Evolutionary conservation across 1,140 invertebrate species (phyloP).

Genomic region (Drosophila pallidifrons): DNA sequence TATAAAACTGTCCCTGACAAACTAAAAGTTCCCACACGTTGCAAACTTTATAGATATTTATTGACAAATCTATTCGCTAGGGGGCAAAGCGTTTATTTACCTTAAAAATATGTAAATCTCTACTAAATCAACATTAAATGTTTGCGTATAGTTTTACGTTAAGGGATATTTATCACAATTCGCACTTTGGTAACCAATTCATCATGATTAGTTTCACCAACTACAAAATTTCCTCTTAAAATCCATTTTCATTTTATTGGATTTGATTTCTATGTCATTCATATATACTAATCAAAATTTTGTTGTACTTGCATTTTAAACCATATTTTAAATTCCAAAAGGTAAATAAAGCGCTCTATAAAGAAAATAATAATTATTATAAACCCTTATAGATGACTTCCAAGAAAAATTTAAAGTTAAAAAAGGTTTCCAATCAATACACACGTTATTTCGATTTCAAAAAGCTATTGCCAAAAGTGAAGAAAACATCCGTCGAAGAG

Average conservation of each 20-base stretch:
- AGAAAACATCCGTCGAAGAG: background rate
- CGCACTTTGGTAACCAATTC: no score
- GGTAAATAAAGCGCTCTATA: constrained; percentile 7
- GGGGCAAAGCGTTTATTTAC: no score
- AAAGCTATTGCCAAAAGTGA: constrained; percentile 8
- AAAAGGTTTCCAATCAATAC: constrained; percentile 39
- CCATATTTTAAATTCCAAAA: constrained; percentile 12
- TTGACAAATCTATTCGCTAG: background rate
- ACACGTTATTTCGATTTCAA: constrained; percentile 49
- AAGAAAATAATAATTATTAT: no score
- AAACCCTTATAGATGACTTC: constrained; percentile 37
- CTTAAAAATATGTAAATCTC: no score
- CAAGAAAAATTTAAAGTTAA: constrained; percentile 34
- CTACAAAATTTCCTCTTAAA: no score
- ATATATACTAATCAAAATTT: constrained; percentile 56
- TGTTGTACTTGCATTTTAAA: constrained; percentile 20
- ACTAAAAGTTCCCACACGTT: background rate
- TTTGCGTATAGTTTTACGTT: no score
- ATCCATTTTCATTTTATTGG: no score
- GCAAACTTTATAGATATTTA: background rate
- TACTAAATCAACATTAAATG: no score
- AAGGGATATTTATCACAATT: no score
- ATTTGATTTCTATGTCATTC: constrained; percentile 27
- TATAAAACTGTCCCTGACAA: background rate
- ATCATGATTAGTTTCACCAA: no score